Evolutionary conservation across 2,113 vertebrate species (phyloP).

Genomic region (Heterochromis multidens): DNA sequence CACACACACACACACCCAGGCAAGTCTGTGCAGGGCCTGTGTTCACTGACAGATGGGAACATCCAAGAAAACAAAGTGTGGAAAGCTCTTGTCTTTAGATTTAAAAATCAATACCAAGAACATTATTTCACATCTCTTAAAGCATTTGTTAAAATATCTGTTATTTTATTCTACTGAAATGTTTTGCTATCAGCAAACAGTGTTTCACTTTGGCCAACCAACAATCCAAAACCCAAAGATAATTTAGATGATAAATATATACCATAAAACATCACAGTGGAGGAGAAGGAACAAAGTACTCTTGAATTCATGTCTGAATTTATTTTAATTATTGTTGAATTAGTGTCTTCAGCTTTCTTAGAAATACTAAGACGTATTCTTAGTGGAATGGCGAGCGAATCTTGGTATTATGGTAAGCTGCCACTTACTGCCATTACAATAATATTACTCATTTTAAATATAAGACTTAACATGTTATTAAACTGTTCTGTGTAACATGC

Average conservation of each 20-base stretch:
- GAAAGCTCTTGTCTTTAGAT: neutral
- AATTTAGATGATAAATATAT: neutral
- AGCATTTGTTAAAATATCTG: neutral
- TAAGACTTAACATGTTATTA: neutral
- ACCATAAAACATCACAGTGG: neutral
- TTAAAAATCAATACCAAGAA: neutral
- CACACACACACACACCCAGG: neutral
- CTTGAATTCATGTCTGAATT: neutral
- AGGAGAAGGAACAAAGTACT: neutral
- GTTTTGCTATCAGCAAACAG: neutral
- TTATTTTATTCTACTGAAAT: too few species aligned
- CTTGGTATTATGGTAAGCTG: neutral
- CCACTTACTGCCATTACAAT: neutral
- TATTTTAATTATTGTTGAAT: neutral
- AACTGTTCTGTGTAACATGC: neutral
- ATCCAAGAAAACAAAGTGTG: neutral
- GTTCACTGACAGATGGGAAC: conserved; percentile 17
- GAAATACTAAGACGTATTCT: neutral
- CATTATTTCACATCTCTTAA: too few species aligned
- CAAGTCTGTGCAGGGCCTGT: conserved; percentile 53
- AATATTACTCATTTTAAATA: neutral
- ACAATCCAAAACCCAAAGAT: neutral
- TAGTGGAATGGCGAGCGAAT: neutral
- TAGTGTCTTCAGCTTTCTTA: neutral
- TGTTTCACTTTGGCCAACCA: neutral